phyloP scores from a whole-genome alignment of 2,888 invertebrate species.

The Tineola bisselliella region DNA sequence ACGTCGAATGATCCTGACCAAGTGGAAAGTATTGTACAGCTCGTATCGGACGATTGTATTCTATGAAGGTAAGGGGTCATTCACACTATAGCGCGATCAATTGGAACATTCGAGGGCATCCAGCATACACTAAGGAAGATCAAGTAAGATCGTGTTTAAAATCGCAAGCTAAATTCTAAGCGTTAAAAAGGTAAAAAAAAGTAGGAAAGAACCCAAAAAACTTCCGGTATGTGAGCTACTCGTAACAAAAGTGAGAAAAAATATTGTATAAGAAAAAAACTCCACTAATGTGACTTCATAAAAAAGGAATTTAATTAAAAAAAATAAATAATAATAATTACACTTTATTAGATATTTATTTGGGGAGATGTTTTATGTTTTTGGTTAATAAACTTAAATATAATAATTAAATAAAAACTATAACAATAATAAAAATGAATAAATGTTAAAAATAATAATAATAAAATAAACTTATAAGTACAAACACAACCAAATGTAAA shows the following conservation, averaged over 20 bases:
- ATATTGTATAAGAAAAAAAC: neutral
- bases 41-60: neutral
- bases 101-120: constrained; percentile 56
- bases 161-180: constrained; percentile 42
- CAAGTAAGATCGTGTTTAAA: constrained; percentile 41
- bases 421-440: constrained; percentile 20
- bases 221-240: constrained; percentile 64
- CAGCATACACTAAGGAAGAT: constrained; percentile 53
- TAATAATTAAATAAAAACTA: constrained; percentile 32
- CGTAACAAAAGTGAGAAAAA: constrained; percentile 32
- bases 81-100: constrained; percentile 51
- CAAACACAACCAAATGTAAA: constrained; percentile 65
- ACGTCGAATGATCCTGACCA: too few relatives aligned
- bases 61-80: constrained; percentile 35
- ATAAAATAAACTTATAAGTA: constrained; percentile 63
- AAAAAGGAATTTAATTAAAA: constrained; percentile 1
- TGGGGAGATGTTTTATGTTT: neutral
- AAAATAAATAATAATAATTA: neutral
- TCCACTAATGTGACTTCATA: constrained; percentile 1
- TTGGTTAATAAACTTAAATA: neutral
- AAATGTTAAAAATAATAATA: constrained; percentile 25
- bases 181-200: constrained; percentile 18
- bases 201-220: constrained; percentile 17
- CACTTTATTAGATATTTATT: neutral
- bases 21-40: neutral